These are phyloP conservation scores for Danio aesculapii DNA, from an alignment of 2,797 vertebrate species.

Conservation along the genomic window DNA sequence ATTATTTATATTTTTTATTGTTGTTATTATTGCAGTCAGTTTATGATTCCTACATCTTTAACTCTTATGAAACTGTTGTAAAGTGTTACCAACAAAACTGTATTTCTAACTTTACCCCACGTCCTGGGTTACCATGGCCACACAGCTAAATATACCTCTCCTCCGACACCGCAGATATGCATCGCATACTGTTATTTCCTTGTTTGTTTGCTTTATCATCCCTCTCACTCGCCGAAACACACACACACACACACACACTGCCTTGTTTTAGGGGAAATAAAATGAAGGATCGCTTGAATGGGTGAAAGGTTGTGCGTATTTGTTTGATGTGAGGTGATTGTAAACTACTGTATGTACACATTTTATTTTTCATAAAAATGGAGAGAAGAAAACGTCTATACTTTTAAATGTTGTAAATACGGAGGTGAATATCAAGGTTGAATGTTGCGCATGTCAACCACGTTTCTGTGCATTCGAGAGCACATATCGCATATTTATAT, in stretches of 20 bases:
- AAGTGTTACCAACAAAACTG: slow-evolving; percentile 30
- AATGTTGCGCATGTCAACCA: slow-evolving; percentile 24
- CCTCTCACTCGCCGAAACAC: not conserved
- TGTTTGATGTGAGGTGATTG: slow-evolving; percentile 77
- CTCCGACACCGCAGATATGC: slow-evolving; percentile 14
- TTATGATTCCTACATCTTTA: not conserved
- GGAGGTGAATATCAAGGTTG: not conserved
- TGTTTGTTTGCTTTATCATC: not conserved
- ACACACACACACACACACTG: slow-evolving; percentile 40
- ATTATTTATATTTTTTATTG: too few species aligned
- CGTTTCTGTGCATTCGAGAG: slow-evolving; percentile 13
- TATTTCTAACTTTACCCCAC: slow-evolving; percentile 32
- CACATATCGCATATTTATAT: slow-evolving; percentile 40
- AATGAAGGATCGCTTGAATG: slow-evolving; percentile 17
- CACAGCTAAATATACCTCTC: slow-evolving; percentile 50
- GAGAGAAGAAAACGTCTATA: slow-evolving; percentile 71
- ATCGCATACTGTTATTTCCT: slow-evolving; percentile 25
- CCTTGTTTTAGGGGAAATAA: slow-evolving; percentile 5
- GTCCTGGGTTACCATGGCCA: slow-evolving; percentile 53
- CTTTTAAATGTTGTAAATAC: slow-evolving; percentile 82
- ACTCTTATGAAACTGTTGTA: not conserved
- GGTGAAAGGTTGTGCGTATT: slow-evolving; percentile 26
- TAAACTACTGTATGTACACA: slow-evolving; percentile 77
- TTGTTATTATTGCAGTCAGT: too few species aligned
- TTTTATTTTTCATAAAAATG: slow-evolving; percentile 79